A percentile compares a stretch with the other conserved stretches of the same genome.
phyloP scores from a whole-genome alignment of 37 sponge, comb jelly and placozoan genomes.

The Halisarca cf. caerulea region DNA sequence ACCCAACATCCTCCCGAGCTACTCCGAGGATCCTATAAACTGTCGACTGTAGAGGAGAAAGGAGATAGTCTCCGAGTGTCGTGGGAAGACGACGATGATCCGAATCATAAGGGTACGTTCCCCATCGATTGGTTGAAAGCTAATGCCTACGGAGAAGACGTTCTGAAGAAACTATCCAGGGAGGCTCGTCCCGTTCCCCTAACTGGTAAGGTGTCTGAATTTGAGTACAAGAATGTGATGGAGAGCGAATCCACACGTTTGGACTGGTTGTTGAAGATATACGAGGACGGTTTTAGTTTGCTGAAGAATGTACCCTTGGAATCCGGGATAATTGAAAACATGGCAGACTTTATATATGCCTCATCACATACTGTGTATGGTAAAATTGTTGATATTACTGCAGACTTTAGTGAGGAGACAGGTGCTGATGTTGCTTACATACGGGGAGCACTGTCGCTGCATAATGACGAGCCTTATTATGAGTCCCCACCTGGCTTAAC shows the following conservation, averaged over 20 bases:
- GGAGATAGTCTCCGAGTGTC: no score
- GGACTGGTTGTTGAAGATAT: neutral
- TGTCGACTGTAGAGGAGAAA: no score
- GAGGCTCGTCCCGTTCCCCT: neutral
- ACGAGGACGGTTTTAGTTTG: neutral
- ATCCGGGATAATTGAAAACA: neutral
- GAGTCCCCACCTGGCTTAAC: slow-evolving; percentile 77
- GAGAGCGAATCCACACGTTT: no score
- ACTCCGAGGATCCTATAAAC: no score
- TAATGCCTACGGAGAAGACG: neutral
- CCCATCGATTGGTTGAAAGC: neutral
- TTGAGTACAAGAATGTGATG: neutral
- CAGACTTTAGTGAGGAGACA: neutral
- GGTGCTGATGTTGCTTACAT: slow-evolving; percentile 61
- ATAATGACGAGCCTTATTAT: slow-evolving; percentile 68
- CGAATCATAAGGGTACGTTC: neutral
- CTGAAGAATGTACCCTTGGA: neutral
- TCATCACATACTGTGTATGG: neutral
- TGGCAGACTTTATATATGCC: neutral
- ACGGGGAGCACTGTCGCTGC: slow-evolving; percentile 13
- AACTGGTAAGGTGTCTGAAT: neutral
- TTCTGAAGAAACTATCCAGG: no score
- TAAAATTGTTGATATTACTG: slow-evolving; percentile 42
- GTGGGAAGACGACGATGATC: neutral
- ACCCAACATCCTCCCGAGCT: no score